Evolutionary conservation across 2,113 vertebrate species (phyloP), one percentile per base, ranked within the genome.

Genomic region (Lanius ludovicianus): DNA sequence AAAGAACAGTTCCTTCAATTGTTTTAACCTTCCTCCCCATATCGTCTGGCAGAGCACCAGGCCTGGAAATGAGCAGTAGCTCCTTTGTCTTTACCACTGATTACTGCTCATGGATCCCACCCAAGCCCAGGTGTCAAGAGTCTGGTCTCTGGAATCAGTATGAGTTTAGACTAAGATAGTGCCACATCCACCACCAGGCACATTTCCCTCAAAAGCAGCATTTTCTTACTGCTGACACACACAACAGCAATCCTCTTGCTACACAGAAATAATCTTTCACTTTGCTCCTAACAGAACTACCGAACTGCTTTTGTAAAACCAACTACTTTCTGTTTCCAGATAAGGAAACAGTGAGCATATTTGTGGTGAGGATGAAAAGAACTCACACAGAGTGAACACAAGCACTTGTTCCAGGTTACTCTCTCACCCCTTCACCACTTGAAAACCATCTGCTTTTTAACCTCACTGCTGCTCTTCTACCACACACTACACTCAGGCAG

Each of bases 1-100:
- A 90, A 39, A 35, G 27, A 68, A 13, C 30, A 70, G 52, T 84
- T 95, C 76, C 89, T 95, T 41, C 73, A 78, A 81, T 89, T 94
- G 76, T 95, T 84, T 71, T 37, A 71, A 60, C 59, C 44, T 92
- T 94, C 84, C 57, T 95, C 62, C 35, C 25, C 21, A 1, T 18
- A 69, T 27, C 0, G 0, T n/a, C 62, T 41, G 14, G 62, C 87
- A 78, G 25, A 89, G 83, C 47, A 44, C 24, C 1, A 19, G 78
- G 74, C 17, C 64, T 95, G 77, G 60, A 86, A 94, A 75, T 1
- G 15, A 93, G 73, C 60, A 67, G 74, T 60, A 89, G 50, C 81
- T 91, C 52, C 73, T 93, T 70, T 90, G 59, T 70, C 56, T 63
- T 63, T 20, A 44, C 41, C 53, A 37, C n/a, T 23, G 12, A 39